Conservation (phyloP, 2,797 vertebrate species). For the Sebastiscus tertius region DNA sequence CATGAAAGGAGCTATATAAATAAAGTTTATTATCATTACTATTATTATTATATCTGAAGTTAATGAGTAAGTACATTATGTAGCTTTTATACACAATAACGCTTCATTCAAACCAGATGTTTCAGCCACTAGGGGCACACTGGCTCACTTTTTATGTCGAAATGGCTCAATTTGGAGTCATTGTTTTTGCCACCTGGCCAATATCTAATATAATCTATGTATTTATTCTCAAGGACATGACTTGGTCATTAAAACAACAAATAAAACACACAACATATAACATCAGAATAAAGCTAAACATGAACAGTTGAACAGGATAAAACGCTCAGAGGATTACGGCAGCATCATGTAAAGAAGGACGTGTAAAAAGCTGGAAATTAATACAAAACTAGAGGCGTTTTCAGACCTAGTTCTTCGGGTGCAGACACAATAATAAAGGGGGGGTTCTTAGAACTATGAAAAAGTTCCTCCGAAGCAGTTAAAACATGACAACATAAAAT, state of each 20-base stretch:
- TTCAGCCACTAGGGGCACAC: neutral
- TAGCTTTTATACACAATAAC: neutral
- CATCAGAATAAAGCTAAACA: neutral
- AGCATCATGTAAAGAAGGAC: neutral
- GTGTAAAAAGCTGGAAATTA: neutral
- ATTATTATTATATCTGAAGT: neutral
- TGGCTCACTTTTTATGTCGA: neutral
- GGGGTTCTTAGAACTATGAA: no score
- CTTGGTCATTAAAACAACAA: neutral
- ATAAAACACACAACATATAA: neutral
- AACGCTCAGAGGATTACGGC: neutral
- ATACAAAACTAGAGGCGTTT: neutral
- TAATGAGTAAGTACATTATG: no score
- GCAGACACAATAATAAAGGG: no score
- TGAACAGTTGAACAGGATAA: neutral
- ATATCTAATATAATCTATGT: neutral
- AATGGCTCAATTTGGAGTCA: neutral
- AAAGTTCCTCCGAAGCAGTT: no score
- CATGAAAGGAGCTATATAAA: no score
- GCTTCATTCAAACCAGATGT: neutral
- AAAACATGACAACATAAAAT: neutral
- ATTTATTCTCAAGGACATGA: neutral
- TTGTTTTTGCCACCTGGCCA: neutral
- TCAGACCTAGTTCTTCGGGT: no score
- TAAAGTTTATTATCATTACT: no score